These are phyloP conservation scores for Aplysina aerophoba DNA, from an alignment of 37 sponge, comb jelly and placozoan species.

Conservation along the genomic window DNA sequence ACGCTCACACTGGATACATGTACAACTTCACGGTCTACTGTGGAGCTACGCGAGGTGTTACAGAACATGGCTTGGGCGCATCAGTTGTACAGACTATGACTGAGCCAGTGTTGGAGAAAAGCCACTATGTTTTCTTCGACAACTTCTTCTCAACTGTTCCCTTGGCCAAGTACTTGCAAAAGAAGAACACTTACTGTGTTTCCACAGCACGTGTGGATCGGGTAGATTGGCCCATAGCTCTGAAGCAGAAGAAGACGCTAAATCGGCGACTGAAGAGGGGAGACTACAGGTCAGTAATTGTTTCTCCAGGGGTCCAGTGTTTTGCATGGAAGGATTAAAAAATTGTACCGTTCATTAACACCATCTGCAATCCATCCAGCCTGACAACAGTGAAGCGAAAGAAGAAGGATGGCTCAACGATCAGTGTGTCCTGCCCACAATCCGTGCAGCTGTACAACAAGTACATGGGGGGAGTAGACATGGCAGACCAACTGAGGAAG, in stretches of 20 bases:
- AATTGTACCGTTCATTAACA: background rate
- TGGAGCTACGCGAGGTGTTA: background rate
- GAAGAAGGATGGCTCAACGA: conserved; percentile 24
- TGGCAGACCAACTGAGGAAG: background rate
- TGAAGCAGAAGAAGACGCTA: background rate
- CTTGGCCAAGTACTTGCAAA: no score
- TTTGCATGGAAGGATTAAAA: conserved; percentile 15
- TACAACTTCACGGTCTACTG: background rate
- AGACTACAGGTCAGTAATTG: background rate
- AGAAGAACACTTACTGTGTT: background rate
- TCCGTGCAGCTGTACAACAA: conserved; percentile 1
- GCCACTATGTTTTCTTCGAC: background rate
- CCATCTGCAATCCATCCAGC: conserved; percentile 6
- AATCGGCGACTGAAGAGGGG: background rate
- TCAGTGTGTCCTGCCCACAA: no score
- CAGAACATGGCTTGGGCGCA: background rate
- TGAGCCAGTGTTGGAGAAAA: background rate
- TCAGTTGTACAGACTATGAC: background rate
- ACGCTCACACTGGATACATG: background rate
- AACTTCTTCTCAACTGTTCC: no score
- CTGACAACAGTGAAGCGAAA: background rate
- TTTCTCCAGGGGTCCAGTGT: background rate
- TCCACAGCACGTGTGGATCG: conserved; percentile 1
- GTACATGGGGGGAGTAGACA: conserved; percentile 21
- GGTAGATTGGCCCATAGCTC: background rate